Evolutionary conservation across 2,888 invertebrate species (phyloP), one percentile per base, ranked within the genome.

Genomic region (Euproctis similis): DNA sequence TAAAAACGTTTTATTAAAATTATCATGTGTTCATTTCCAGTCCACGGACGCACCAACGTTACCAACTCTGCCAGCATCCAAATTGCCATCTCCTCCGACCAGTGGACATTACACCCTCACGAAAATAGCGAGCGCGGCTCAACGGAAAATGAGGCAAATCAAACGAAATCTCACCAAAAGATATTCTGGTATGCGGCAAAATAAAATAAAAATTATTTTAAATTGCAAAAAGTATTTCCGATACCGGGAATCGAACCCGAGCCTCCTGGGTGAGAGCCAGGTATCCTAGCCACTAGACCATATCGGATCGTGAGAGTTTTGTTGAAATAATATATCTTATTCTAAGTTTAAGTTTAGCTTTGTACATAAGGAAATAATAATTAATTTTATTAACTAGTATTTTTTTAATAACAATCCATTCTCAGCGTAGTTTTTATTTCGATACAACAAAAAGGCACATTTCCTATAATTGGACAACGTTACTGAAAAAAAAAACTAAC

Each of bases 21-120:
- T 33, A 4, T 34, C 4, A 8, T 33, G 11, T 18, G 5, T 10
- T 16, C 2, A 28, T 6, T 47, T 60, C 8, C 53, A 62, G 62
- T 47, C 56, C 2, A 29, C 44, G 36, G 45, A 62, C 26, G 50
- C 60, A 2, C 59, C 57, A 7, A 36, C 59, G 3, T 66, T 69
- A n/a, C 76, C 81, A 0, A 49, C 63, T 1, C 37, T 78, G 24
- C 81, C 81, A 0, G 67, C 78, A 6, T 64, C 74, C 4, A 52
- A 74, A 26, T 71, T 91, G 18, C 91, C 91, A 1, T 85, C 88
- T 25, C 87, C 88, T 18, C 90, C 91, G 7, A 81, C 81, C 24
- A 81, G 81, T 33, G 88, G 88, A 21, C 86, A 87, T 23, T 89
- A 91, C 69, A 89, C 90, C 0, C 86, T 92, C 10, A 89, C 87